These are phyloP conservation scores for Crax fasciolata DNA, from an alignment of 2,797 vertebrate species.

Conservation along the genomic window DNA sequence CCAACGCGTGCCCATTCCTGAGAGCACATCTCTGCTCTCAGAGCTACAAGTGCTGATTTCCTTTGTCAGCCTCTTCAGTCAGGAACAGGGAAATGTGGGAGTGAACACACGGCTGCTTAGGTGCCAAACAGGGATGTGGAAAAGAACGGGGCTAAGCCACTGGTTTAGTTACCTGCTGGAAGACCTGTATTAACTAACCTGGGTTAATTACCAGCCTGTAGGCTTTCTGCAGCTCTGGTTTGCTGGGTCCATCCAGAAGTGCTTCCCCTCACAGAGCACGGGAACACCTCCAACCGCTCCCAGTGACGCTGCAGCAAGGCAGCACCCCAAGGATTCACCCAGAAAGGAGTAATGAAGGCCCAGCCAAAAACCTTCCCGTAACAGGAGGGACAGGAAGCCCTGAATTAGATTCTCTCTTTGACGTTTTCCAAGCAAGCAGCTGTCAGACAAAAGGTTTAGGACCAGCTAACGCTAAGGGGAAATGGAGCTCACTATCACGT, in stretches of 20 bases:
- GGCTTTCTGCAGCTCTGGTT: not conserved
- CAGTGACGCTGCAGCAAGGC: not conserved
- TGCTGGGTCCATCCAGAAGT: not conserved
- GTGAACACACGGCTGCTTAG: fast-evolving
- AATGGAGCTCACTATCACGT: fast-evolving
- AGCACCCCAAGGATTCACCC: not conserved
- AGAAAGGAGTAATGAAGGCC: not conserved
- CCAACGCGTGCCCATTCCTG: fast-evolving
- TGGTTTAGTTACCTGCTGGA: not conserved
- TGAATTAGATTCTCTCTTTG: not conserved
- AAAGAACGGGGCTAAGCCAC: not conserved
- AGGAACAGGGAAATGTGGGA: not conserved
- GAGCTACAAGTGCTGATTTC: fast-evolving
- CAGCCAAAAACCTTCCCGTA: fast-evolving
- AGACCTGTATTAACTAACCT: not conserved
- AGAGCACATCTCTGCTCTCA: not conserved
- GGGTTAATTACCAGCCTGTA: not conserved
- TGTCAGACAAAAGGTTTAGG: not conserved
- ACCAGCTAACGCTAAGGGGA: not conserved
- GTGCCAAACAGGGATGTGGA: not conserved
- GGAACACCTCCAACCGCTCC: not conserved
- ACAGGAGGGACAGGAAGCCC: not conserved
- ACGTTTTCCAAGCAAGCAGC: not conserved
- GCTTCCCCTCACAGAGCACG: not conserved
- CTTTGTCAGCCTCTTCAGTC: not conserved